These are phyloP conservation scores for Lutjanus argentimaculatus DNA, from an alignment of 2,797 vertebrate species.

Conservation along the genomic window DNA sequence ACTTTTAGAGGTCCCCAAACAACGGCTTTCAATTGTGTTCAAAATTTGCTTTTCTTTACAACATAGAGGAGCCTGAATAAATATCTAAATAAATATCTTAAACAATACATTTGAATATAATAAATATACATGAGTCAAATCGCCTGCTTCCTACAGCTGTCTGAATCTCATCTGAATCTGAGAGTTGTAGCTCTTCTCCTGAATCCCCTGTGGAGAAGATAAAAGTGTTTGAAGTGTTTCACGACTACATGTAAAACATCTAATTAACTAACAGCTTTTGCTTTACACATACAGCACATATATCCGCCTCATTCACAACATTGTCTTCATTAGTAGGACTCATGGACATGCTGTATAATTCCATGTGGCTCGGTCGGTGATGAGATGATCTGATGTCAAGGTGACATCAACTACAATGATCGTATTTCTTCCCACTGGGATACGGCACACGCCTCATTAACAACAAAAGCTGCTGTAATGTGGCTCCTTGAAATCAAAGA, in stretches of 20 bases:
- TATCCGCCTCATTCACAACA: background rate
- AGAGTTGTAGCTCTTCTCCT: background rate
- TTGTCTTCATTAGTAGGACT: background rate
- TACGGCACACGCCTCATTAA: slow-evolving; percentile 43
- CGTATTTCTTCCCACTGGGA: slow-evolving; percentile 12
- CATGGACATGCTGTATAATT: background rate
- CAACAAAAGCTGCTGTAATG: slow-evolving; percentile 36
- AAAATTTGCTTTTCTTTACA: too few species aligned
- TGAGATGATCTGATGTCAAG: slow-evolving; percentile 34
- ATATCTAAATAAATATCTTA: too few species aligned
- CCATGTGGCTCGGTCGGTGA: background rate
- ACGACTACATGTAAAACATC: background rate
- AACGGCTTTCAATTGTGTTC: too few species aligned
- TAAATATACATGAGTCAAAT: too few species aligned
- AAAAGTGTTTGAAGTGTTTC: background rate
- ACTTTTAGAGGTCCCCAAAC: too few species aligned
- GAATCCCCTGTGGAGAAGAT: background rate
- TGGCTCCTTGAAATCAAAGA: slow-evolving; percentile 53
- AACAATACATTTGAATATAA: too few species aligned
- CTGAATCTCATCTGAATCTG: background rate
- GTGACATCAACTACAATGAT: slow-evolving; percentile 8
- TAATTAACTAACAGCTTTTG: background rate
- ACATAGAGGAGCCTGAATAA: too few species aligned
- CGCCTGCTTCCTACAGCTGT: background rate
- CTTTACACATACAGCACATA: background rate